phyloP scores from a whole-genome alignment of 1,140 invertebrate genomes.

The Seison nebaliae region DNA sequence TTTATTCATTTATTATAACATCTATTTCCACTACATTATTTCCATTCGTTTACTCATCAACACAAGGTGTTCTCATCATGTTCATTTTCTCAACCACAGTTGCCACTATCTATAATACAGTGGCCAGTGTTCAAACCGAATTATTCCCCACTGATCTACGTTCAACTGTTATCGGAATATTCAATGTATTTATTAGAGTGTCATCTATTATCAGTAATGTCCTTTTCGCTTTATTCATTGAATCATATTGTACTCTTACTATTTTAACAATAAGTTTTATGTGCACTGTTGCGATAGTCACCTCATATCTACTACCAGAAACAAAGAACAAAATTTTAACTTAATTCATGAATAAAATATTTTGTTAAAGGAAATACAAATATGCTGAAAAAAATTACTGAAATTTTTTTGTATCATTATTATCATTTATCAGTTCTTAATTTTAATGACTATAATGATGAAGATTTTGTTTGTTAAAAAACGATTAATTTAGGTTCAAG shows the following conservation, averaged over 20 bases:
- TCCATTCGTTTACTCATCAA: constrained; percentile 3
- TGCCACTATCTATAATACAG: constrained; percentile 9
- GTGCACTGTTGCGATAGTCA: neutral
- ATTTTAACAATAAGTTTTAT: constrained; percentile 25
- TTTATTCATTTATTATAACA: constrained; percentile 2
- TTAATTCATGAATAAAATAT: too few relatives aligned
- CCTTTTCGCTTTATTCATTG: constrained; percentile 27
- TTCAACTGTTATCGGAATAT: constrained; percentile 11
- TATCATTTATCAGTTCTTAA: too few relatives aligned
- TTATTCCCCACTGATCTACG: constrained; percentile 7
- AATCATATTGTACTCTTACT: constrained; percentile 28
- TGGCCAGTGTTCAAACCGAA: constrained; percentile 9
- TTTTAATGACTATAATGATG: too few relatives aligned
- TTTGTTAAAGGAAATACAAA: too few relatives aligned
- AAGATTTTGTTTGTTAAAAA: too few relatives aligned
- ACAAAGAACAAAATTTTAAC: too few relatives aligned
- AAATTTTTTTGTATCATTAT: too few relatives aligned
- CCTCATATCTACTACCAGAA: too few relatives aligned
- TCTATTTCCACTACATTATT: constrained; percentile 10
- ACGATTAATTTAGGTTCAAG: too few relatives aligned
- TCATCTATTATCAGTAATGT: constrained; percentile 31
- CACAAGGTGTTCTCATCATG: constrained; percentile 6
- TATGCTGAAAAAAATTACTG: too few relatives aligned
- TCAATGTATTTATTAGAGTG: constrained; percentile 24
- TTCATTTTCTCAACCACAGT: constrained; percentile 7